Percentiles rank a stretch among this genome's conserved stretches.
phyloP scores from a whole-genome alignment of 2,888 invertebrate genomes.

The Mythimna albipuncta region DNA sequence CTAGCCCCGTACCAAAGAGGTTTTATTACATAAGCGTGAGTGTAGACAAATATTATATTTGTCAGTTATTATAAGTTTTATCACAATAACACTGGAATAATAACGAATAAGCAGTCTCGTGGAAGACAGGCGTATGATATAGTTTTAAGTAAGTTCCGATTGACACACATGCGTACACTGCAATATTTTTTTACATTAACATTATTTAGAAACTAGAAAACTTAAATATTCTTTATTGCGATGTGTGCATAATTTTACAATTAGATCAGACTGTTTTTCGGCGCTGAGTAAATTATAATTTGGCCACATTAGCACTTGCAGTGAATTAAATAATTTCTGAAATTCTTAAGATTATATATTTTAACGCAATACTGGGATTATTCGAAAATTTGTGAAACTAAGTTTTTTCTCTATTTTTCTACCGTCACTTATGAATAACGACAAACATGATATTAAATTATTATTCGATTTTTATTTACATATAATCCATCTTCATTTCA shows the following conservation, averaged over 20 bases:
- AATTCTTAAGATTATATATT: slow-evolving; percentile 8
- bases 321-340: slow-evolving; percentile 16
- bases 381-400: slow-evolving; percentile 6
- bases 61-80: slow-evolving; percentile 41
- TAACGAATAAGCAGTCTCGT: slow-evolving; percentile 62
- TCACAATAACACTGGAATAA: slow-evolving; percentile 67
- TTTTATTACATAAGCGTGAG: slow-evolving; percentile 33
- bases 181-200: slow-evolving; percentile 17
- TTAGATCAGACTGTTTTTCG: slow-evolving; percentile 30
- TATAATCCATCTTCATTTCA: slow-evolving; percentile 23
- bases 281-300: slow-evolving; percentile 11
- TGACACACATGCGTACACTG: slow-evolving; percentile 33
- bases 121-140: slow-evolving; percentile 60
- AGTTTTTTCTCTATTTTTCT: slow-evolving; percentile 3
- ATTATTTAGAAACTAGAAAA: slow-evolving; percentile 15
- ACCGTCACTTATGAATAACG: slow-evolving; percentile 32
- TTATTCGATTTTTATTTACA: slow-evolving; percentile 63
- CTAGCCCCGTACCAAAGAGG: slow-evolving; percentile 44
- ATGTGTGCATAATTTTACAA: slow-evolving; percentile 23
- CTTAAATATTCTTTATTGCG: slow-evolving; percentile 17
- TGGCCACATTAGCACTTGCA: background rate
- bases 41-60: slow-evolving; percentile 16
- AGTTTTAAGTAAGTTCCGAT: slow-evolving; percentile 38
- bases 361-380: slow-evolving; percentile 34
- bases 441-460: slow-evolving; percentile 53